Conservation (phyloP, 1,140 invertebrate genomes). For the Chrysomallon squamiferum region DNA sequence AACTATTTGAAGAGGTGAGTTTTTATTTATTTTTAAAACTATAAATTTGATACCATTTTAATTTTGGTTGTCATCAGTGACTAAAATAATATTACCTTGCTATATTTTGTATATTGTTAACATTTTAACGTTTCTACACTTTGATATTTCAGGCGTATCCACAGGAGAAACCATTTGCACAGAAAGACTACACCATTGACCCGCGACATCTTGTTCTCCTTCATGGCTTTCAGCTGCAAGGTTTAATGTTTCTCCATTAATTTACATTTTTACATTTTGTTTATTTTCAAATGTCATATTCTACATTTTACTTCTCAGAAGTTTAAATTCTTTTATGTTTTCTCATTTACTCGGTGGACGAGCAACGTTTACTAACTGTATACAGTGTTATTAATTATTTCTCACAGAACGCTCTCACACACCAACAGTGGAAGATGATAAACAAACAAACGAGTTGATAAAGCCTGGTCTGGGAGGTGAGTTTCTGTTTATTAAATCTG, state of each 20-base stretch:
- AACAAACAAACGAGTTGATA: conserved; percentile 21
- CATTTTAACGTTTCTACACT: too few species aligned
- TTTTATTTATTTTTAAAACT: too few species aligned
- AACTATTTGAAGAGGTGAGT: conserved; percentile 64
- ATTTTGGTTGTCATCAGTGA: too few species aligned
- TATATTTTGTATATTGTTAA: too few species aligned
- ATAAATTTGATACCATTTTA: too few species aligned
- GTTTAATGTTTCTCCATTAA: conserved; percentile 8
- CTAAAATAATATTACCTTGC: too few species aligned
- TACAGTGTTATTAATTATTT: background rate
- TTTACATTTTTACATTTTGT: background rate
- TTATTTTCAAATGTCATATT: conserved; percentile 2
- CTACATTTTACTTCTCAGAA: background rate
- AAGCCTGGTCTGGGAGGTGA: conserved; percentile 7
- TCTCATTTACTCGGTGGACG: too few species aligned
- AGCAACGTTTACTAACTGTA: too few species aligned
- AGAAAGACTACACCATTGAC: conserved; percentile 91
- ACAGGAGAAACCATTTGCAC: conserved; percentile 65
- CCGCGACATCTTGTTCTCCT: conserved; percentile 82
- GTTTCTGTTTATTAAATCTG: too few species aligned
- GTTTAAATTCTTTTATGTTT: conserved; percentile 4
- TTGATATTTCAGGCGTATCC: background rate
- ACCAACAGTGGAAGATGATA: conserved; percentile 47
- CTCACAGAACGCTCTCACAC: conserved; percentile 55
- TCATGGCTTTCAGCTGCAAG: conserved; percentile 72